Base-by-base conservation (phyloP, 2,113 vertebrate genomes). In the Sander vitreus region DNA sequence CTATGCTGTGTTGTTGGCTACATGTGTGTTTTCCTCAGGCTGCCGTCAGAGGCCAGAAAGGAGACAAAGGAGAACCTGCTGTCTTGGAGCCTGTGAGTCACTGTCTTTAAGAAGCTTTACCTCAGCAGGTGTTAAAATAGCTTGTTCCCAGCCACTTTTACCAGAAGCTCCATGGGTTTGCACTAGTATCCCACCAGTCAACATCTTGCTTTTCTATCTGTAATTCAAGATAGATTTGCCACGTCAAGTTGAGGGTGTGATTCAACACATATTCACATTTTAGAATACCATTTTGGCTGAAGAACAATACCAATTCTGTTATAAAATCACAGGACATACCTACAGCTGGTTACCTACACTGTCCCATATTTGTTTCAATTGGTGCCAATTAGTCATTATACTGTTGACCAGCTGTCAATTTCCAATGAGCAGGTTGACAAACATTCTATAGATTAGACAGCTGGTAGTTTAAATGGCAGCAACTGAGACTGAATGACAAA, bases 31-130 rank as follows among this genome's bases (percentile, higher is more conserved):
- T 96, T 93, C 93, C 93, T 93, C 96, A 98, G 97, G 94, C 93
- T 59, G 89, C 93, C n/a, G 78, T 96, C 86, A 95, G 92, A 77
- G 96, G 94, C 76, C 82, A 94, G 73, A 98, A 98, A 88, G 97
- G 97, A 91, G 96, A 98, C 78, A 97, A 98, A 80, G 97, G 97
- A 54, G 96, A 97, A 0, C 95, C 97, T 7, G 97, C 97, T 0
- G 95, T 97, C 55, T 64, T 98, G 60, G 97, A 98, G 80, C 96
- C 97, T 80, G 97, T 98, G 90, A 96, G 97, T 97, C 21, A 3
- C 21, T 47, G 3, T 54, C 5, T 60, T 45, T n/a, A 33, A 19
- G 23, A 18, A 30, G 51, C 25, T 76, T 74, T 70, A 60, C 27
- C 53, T 73, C 64, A 54, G 0, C 30, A 53, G 43, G 10, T 71